These are phyloP conservation scores for Zaprionus tsacasi DNA, from an alignment of 1,140 invertebrate species.

Conservation along the genomic window DNA sequence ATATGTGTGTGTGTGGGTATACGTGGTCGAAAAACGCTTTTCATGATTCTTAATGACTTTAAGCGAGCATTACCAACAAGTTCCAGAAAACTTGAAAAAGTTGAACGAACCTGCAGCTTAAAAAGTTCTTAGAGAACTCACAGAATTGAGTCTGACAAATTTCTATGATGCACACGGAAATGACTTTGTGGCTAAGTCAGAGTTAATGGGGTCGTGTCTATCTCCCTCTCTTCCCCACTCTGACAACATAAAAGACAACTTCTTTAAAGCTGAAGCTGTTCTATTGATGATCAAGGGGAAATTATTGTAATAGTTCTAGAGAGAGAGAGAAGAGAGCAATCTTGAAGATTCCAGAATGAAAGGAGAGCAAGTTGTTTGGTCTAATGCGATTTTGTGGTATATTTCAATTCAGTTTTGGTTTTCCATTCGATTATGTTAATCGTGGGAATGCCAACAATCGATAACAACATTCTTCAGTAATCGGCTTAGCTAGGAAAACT, in stretches of 20 bases:
- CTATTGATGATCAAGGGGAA: neutral
- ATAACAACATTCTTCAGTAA: conserved; percentile 36
- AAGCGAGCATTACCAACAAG: conserved; percentile 42
- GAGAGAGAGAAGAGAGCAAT: neutral
- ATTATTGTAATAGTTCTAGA: conserved; percentile 68
- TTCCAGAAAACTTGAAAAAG: conserved; percentile 41
- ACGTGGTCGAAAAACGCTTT: conserved; percentile 33
- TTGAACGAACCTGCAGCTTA: conserved; percentile 69
- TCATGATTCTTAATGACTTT: conserved; percentile 68
- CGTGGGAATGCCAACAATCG: conserved; percentile 60
- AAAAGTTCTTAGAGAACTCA: conserved; percentile 12
- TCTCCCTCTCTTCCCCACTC: neutral
- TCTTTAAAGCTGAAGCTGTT: neutral
- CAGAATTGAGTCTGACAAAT: conserved; percentile 11
- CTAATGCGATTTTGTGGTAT: conserved; percentile 56
- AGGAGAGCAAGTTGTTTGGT: conserved; percentile 1
- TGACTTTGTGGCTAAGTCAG: conserved; percentile 60
- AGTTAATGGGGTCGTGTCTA: conserved; percentile 50
- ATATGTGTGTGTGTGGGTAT: conserved; percentile 43
- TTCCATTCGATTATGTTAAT: conserved; percentile 70
- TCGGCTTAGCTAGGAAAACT: conserved; percentile 54
- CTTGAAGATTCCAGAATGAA: neutral
- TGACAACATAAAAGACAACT: neutral
- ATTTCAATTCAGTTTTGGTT: conserved; percentile 34
- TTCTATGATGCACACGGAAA: conserved; percentile 37